Conservation (phyloP, 2,797 vertebrate genomes). For the Trichosurus vulpecula region DNA sequence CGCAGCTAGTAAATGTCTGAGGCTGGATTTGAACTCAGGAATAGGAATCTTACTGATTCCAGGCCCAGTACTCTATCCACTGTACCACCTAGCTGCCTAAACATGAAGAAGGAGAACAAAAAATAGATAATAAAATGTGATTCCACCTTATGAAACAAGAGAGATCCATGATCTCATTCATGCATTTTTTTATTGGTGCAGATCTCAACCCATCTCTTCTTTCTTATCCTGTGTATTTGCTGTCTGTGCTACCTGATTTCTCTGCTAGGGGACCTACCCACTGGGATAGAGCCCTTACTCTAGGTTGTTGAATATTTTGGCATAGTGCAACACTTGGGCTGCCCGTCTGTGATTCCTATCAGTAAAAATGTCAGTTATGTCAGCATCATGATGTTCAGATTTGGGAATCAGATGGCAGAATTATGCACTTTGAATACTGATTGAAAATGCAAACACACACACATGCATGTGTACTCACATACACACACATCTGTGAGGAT, state of each 20-base stretch:
- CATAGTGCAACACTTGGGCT: not conserved
- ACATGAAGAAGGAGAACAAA: not conserved
- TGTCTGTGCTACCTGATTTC: not conserved
- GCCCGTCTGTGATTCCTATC: not conserved
- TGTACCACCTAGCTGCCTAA: not conserved
- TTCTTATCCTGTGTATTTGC: not conserved
- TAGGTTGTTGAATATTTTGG: not conserved
- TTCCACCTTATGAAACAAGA: not conserved
- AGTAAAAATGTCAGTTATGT: not conserved
- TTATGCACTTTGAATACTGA: not conserved
- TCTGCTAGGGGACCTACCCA: not conserved
- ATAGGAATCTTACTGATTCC: not conserved
- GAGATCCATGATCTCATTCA: not conserved
- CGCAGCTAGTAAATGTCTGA: not conserved
- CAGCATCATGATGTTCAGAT: not conserved
- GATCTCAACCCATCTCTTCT: not conserved
- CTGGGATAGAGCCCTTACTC: not conserved
- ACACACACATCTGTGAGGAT: not conserved
- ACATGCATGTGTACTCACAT: not conserved
- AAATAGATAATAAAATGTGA: not conserved
- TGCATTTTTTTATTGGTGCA: not conserved
- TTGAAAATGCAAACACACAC: not conserved
- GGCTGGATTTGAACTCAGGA: not conserved
- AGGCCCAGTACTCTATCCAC: not conserved
- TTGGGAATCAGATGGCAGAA: not conserved